Evolutionary conservation across 2,888 invertebrate species (phyloP), one percentile per base, ranked within the genome.

Genomic region (Trichacis sp.): DNA sequence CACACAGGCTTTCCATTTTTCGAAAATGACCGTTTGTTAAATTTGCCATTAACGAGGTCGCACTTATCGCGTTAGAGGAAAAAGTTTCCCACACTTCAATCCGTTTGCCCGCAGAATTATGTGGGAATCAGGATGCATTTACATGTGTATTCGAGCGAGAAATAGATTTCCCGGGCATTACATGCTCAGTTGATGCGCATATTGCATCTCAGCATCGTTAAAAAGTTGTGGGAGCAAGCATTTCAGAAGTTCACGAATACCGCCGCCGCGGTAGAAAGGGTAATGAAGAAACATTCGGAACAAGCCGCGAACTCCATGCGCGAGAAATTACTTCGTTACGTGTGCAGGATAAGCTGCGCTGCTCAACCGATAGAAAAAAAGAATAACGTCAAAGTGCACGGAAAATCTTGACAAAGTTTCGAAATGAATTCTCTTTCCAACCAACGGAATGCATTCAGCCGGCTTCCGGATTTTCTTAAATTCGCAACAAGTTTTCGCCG

Each of bases 401-500:
- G 70, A 68, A 67, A 75, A 76, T 74, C 71, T 69, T 58, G 60
- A 69, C 57, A 49, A 74, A 74, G 66, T 74, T 74, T 61, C 55
- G 24, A 29, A 50, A 64, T 56, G 48, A 73, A 76, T 75, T 77
- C 73, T 69, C 70, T 68, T 70, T 68, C 54, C 63, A 57, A 53
- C n/a, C 56, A 46, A 33, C 38, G 38, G 24, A 57, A 48, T 49
- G 58, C 61, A 56, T 64, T 63, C 43, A 29, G 50, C 53, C 50
- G 50, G 51, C 63, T 69, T 56, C 57, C 58, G 69, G 64, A 74
- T 76, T 76, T 72, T 69, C 69, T 72, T 61, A 68, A 73, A 77
- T 68, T 74, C 72, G 77, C 80, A 77, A 78, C 79, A 78, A 80
- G 74, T 78, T 75, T 73, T 73, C 43, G 18, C 24, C 48, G 38